These are phyloP conservation scores for Eilema sororculum DNA, from an alignment of 2,888 invertebrate species.

Conservation along the genomic window DNA sequence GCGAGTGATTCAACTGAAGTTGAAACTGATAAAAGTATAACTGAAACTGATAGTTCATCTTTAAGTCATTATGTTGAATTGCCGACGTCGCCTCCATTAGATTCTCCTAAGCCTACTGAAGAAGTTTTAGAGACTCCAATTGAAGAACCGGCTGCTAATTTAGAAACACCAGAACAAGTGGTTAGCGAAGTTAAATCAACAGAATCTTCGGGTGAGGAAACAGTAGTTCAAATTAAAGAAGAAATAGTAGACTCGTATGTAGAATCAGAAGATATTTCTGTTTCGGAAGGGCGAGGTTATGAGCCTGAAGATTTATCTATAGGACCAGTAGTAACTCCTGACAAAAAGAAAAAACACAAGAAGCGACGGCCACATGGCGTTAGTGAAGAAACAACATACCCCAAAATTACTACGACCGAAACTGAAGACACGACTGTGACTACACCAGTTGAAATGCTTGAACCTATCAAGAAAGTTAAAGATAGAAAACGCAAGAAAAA, in stretches of 20 bases:
- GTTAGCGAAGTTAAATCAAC: conserved; percentile 13
- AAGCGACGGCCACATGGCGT: conserved; percentile 72
- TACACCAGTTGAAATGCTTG: conserved; percentile 65
- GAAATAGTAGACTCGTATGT: conserved; percentile 78
- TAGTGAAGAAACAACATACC: conserved; percentile 79
- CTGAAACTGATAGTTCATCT: conserved; percentile 78
- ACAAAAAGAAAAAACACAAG: conserved; percentile 85
- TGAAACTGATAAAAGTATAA: conserved; percentile 74
- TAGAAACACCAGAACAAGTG: conserved; percentile 16
- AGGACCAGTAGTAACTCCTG: conserved; percentile 59
- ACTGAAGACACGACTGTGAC: conserved; percentile 71
- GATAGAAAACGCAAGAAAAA: conserved; percentile 86
- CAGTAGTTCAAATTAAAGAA: conserved; percentile 30
- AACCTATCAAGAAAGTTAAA: conserved; percentile 66
- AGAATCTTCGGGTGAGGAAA: conserved; percentile 8
- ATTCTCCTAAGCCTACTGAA: conserved; percentile 78
- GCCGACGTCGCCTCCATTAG: conserved; percentile 79
- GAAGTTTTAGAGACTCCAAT: conserved; percentile 50
- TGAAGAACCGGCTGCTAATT: conserved; percentile 1
- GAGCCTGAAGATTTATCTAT: conserved; percentile 90
- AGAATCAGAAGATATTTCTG: conserved; percentile 75
- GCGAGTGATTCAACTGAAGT: conserved; percentile 64
- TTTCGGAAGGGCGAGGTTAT: conserved; percentile 89
- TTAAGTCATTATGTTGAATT: conserved; percentile 79
- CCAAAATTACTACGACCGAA: conserved; percentile 74